Base-by-base conservation (phyloP, 2,113 vertebrate genomes). In the Jacana jacana region DNA sequence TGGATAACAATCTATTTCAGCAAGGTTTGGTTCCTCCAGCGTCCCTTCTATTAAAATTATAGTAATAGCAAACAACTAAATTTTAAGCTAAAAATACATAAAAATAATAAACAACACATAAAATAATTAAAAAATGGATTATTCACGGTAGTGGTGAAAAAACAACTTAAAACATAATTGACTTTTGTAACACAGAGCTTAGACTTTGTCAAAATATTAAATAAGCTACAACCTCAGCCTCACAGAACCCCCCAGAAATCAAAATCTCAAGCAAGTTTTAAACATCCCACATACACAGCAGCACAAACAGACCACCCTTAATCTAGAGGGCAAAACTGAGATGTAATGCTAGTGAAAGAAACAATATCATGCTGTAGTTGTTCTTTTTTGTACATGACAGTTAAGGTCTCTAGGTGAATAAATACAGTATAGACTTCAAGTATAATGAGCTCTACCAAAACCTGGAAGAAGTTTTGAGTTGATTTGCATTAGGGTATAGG, bases 1-100 rank as follows among this genome's bases (percentile, higher is more conserved):
- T 96, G 94, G 97, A 96, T 97, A 97, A 97, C 92, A 95, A 97
- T 98, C 97, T 97, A 90, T 98, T 97, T 81, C 78, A 72, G 69
- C 11, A 51, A 78, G 80, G 84, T 64, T 94, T 86, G 88, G 83
- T 83, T 96, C 94, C 80, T 94, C 64, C 91, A 86, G 75, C 79
- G 92, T 87, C 92, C 87, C 90, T 98, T 97, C 55, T 77, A 77
- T 66, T 95, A 89, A 97, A 97, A 97, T 96, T 94, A 91, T 93
- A 91, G 91, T 97, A 95, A 97, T 94, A 77, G 93, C 82, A 93
- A 94, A 82, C 61, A 94, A 94, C n/a, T 63, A 92, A 85, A 71
- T 84, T 91, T 75, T 87, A 88, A 91, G 20, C 22, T 82, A 92
- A 86, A 64, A 86, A 71, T n/a, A 73, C 7, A 77, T 44, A 65